Conservation (phyloP, 2,888 invertebrate species). For the Theretra japonica region DNA sequence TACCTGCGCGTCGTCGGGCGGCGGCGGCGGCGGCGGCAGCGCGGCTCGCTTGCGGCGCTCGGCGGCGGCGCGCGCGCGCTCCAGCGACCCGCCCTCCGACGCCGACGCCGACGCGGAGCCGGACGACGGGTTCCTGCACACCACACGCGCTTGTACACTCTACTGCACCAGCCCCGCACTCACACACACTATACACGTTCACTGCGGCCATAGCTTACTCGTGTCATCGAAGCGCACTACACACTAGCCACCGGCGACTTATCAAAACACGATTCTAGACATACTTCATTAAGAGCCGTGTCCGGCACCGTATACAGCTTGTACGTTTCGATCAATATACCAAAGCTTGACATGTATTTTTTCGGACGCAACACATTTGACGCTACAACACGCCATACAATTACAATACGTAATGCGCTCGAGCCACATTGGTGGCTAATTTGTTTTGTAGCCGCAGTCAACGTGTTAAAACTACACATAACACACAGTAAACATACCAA, state of each 20-base stretch:
- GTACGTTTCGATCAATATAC: no score
- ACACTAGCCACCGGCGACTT: background rate
- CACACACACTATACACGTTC: background rate
- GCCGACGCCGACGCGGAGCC: slow-evolving; percentile 91
- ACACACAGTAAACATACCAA: no score
- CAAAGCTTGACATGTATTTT: no score
- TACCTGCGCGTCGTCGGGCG: slow-evolving; percentile 59
- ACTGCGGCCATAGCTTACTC: no score
- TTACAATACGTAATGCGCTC: no score
- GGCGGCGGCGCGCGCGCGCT: slow-evolving; percentile 92
- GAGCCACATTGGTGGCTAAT: no score
- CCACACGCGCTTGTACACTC: slow-evolving; percentile 36
- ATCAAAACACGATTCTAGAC: background rate
- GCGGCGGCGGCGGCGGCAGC: slow-evolving; percentile 56
- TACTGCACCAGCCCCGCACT: background rate
- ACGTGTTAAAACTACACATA: background rate
- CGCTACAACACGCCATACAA: no score
- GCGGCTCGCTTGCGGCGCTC: slow-evolving; percentile 72
- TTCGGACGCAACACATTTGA: no score
- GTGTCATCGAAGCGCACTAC: background rate
- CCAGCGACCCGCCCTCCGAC: slow-evolving; percentile 94
- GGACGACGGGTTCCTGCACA: slow-evolving; percentile 90
- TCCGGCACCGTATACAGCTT: no score
- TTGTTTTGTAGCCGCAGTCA: background rate
- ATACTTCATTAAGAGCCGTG: background rate